Evolutionary conservation across 2,113 vertebrate genomes (phyloP).

Genomic region (Oxyruncus cristatus): DNA sequence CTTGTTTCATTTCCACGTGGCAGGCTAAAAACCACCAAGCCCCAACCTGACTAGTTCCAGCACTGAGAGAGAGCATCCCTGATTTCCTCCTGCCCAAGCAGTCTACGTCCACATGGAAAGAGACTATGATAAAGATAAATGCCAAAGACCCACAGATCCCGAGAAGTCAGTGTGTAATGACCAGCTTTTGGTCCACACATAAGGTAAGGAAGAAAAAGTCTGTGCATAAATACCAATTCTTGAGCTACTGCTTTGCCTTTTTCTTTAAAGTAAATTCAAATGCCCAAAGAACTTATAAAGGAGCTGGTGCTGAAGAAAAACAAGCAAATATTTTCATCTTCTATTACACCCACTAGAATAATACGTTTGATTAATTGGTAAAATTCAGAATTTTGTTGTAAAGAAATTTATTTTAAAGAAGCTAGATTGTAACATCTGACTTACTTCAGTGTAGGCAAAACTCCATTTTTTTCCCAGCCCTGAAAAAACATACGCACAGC

Average conservation of each 20-base stretch:
- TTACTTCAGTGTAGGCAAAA: neutral
- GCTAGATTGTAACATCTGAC: neutral
- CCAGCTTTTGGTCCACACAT: neutral
- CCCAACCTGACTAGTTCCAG: neutral
- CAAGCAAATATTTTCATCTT: neutral
- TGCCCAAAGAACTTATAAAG: neutral
- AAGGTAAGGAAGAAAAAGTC: neutral
- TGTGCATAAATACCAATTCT: neutral
- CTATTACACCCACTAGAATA: neutral
- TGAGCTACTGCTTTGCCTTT: neutral
- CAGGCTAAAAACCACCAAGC: neutral
- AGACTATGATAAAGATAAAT: neutral
- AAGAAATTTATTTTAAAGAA: neutral
- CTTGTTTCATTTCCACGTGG: rapidly evolving
- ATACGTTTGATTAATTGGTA: neutral
- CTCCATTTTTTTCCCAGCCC: neutral
- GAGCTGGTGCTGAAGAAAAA: neutral
- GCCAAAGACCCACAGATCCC: neutral
- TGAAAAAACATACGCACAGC: neutral
- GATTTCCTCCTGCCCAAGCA: neutral
- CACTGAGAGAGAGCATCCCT: neutral
- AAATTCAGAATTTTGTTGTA: neutral
- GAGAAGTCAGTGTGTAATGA: neutral
- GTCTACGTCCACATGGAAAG: neutral
- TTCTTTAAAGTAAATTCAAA: neutral